Conservation (phyloP, 2,797 vertebrate species). For the Bradypodion pumilum region DNA sequence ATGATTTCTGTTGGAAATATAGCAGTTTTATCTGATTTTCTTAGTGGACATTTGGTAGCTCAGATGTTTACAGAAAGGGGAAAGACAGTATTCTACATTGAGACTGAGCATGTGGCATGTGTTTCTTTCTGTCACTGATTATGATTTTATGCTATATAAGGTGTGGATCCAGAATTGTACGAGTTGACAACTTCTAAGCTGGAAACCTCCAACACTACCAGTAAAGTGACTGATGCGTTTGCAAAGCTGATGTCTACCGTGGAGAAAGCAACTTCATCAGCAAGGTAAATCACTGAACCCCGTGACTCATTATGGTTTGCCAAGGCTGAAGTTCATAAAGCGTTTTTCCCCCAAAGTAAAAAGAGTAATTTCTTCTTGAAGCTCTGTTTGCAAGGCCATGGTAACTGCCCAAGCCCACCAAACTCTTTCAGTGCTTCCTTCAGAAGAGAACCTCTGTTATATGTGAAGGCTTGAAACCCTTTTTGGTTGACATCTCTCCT, state of each 20-base stretch:
- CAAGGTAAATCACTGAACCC: constrained; percentile 76
- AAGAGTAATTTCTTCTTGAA: too few species aligned
- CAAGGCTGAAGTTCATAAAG: background rate
- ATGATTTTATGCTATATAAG: constrained; percentile 80
- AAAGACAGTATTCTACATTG: constrained; percentile 61
- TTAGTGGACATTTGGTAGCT: constrained; percentile 47
- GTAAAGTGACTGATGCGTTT: constrained; percentile 82
- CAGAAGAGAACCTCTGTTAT: too few species aligned
- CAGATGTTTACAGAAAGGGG: constrained; percentile 80
- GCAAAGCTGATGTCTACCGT: constrained; percentile 88
- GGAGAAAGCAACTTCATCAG: constrained; percentile 84
- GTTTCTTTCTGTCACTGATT: constrained; percentile 73
- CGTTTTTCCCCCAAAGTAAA: too few species aligned
- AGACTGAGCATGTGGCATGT: constrained; percentile 51
- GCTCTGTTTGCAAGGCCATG: too few species aligned
- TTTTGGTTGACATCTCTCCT: too few species aligned
- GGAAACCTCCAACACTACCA: constrained; percentile 77
- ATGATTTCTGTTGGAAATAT: constrained; percentile 10
- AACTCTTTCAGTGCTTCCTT: too few species aligned
- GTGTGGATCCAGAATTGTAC: constrained; percentile 91
- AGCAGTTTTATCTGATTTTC: background rate
- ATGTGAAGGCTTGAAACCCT: too few species aligned
- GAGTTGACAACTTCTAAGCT: constrained; percentile 89
- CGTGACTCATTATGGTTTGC: background rate
- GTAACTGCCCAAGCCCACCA: too few species aligned